Evolutionary conservation across 2,797 vertebrate species (phyloP).

Genomic region (Acanthopagrus latus): DNA sequence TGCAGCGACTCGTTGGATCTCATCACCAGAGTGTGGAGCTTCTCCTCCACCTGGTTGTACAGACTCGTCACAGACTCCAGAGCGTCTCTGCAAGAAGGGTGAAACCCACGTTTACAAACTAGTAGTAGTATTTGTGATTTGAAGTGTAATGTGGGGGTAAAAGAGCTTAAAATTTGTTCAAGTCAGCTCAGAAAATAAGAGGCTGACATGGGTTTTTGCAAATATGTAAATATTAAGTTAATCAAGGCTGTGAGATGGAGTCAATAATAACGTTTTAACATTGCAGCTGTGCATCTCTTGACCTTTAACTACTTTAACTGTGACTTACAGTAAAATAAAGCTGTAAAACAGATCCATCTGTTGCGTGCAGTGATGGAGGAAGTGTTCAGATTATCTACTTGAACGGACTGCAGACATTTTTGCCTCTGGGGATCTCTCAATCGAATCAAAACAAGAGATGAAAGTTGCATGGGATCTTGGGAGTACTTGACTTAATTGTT

Average conservation of each 20-base stretch:
- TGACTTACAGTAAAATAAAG: background rate
- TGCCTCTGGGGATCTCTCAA: no score
- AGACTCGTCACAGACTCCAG: conserved; percentile 86
- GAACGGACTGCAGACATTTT: no score
- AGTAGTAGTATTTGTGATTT: background rate
- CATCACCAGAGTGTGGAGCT: conserved; percentile 92
- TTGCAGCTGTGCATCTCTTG: background rate
- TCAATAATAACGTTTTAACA: background rate
- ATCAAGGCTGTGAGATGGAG: background rate
- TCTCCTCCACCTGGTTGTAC: conserved; percentile 93
- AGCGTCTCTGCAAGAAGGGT: conserved; percentile 79
- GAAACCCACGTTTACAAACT: conserved; percentile 2
- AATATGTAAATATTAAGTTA: background rate
- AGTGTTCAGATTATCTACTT: background rate
- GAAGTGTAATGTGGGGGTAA: background rate
- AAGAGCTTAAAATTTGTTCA: background rate
- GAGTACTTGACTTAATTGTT: no score
- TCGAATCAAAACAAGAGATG: no score
- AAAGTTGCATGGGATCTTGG: no score
- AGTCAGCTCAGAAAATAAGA: background rate
- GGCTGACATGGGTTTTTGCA: background rate
- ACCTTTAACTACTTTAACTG: background rate
- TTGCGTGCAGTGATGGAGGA: background rate
- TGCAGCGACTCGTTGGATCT: conserved; percentile 92
- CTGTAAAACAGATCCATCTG: background rate